phyloP scores from a whole-genome alignment of 2,113 vertebrate genomes.

The Acrocephalus kingi region DNA sequence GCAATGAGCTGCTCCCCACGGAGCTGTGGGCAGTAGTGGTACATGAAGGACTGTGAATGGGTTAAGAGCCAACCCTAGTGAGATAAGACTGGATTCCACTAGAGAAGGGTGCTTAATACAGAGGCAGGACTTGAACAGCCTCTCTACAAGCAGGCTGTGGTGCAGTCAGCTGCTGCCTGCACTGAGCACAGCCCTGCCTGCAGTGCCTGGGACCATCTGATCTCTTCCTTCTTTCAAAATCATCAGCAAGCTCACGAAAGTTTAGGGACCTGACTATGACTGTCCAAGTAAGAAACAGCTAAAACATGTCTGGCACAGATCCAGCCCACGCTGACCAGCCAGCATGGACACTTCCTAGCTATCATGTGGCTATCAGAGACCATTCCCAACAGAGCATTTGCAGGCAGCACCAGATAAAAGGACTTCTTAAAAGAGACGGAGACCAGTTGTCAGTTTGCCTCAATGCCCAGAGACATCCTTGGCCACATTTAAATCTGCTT shows the following conservation, averaged over 20 bases:
- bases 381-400: not conserved
- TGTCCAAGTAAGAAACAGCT: not conserved
- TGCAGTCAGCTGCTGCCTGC: not conserved
- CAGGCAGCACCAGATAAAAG: not conserved
- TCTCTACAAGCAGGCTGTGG: not conserved
- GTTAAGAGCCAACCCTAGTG: not conserved
- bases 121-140: not conserved
- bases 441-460: not conserved
- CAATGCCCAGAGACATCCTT: not conserved
- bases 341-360: not conserved
- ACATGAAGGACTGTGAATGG: not conserved
- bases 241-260: fast-evolving
- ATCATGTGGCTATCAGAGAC: not conserved
- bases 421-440: not conserved
- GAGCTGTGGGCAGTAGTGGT: not conserved
- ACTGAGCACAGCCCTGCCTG: not conserved
- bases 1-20: fast-evolving
- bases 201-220: not conserved
- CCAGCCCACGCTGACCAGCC: fast-evolving
- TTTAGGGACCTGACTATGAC: not conserved
- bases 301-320: not conserved
- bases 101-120: not conserved
- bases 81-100: not conserved
- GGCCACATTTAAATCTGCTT: not conserved
- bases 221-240: not conserved